Base-by-base conservation (phyloP, 2,797 vertebrate genomes). In the Florisuga fusca region DNA sequence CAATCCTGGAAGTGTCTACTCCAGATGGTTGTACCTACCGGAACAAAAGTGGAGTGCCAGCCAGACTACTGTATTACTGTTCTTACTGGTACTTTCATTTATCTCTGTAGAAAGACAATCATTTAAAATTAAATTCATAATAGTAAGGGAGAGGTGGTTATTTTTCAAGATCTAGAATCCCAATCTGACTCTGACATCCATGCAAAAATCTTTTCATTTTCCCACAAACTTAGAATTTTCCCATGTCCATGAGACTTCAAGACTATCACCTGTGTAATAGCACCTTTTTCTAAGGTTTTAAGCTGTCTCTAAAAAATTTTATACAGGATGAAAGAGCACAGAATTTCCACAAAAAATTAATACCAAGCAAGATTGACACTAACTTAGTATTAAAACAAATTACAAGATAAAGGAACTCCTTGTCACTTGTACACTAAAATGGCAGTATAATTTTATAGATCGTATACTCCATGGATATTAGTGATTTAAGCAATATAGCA, bases 1-100 rank as follows among this genome's bases (percentile, higher is more conserved):
- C 95, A 96, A 90, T 97, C 94, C 96, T 97, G 96, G 94, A 93
- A 97, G 84, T 57, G 92, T 86, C 93, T 96, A 71, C 73, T 96
- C 87, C 6, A 54, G 81, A 91, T 93, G 94, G 94, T 89, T 94
- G 93, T 57, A 96, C 86, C 95, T 94, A 91, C 95, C 21, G 53
- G 90, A 94, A 94, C 58, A 94, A 84, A 3, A 61, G 75, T 12
- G 43, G 36, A 90, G 41, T 91, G 94, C 95, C 93, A 94, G 88
- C 50, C 88, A 90, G 91, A 67, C 71, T 93, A 26, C 64, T n/a
- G 72, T 78, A 81, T 72, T 87, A 48, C 67, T 92, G 64, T 76
- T 88, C 77, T 86, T 88, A 86, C 62, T 74, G 91, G 48, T 62
- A 74, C 63, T 71, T 92, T 82, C 45, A 95, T 92, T 90, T 92